Evolutionary conservation across 2,888 invertebrate species (phyloP), one percentile per base, ranked within the genome.

Genomic region (Pachydiplax longipennis): DNA sequence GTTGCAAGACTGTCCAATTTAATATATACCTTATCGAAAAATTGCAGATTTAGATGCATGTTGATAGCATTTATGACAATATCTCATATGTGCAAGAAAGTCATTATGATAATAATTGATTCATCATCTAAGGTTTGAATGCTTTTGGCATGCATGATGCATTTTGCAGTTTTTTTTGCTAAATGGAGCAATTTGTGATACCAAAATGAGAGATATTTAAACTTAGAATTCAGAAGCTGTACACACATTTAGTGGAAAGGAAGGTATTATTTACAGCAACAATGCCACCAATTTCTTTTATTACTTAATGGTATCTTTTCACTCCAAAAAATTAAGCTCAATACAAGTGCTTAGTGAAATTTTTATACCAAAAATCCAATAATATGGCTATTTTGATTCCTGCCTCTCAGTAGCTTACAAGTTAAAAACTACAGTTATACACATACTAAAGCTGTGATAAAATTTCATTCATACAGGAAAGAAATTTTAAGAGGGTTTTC

Each of bases 391-490:
- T 61, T 87, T 87, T n/a, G 37, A 87, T 87, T 61, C 87, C 61
- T 87, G 87, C 87, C 87, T 87, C 58, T 31, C 13, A 37, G 37
- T 65, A 87, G 87, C 87, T 61, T 37, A 87, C 58, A 37, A 87
- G 35, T 53, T 35, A n/a, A 37, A 58, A 65, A 87, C 53, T 87
- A 61, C 61, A 87, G 87, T 87, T 87, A 65, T 87, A 58, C 87
- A 48, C 87, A 87, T 87, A 61, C 35, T 65, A 37, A 65, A 87
- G 87, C 87, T 87, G 87, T 87, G 87, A 87, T 87, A 87, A 87
- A 87, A 87, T 61, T 87, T 87, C 87, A 87, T 87, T 35, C 15
- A 18, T n/a, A 58, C 18, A 31, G 73, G 31, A 73, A 73, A n/a
- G 65, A 61, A n/a, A 40, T 61, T 87, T 87, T 87, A 35, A 87